Evolutionary conservation across 2,797 vertebrate genomes (phyloP).

Genomic region (Lithobates pipiens): DNA sequence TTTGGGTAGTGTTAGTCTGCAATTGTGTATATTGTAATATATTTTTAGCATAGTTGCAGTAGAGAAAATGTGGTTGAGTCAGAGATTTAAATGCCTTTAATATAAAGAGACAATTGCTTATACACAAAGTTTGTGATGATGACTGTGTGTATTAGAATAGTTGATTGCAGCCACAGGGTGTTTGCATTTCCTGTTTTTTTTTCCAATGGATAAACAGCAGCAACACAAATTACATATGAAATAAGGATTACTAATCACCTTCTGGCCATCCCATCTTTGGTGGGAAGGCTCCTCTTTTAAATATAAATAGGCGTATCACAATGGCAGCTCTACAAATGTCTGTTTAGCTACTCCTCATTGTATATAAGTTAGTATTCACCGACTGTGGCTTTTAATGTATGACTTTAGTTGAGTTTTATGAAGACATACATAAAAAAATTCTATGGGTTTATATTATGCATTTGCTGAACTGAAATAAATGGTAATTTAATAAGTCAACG

Average conservation of each 20-base stretch:
- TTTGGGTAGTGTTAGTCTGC: no score
- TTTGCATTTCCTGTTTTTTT: not conserved
- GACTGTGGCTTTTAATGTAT: not conserved
- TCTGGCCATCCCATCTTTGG: not conserved
- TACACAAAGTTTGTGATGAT: not conserved
- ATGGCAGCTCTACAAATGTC: not conserved
- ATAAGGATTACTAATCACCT: not conserved
- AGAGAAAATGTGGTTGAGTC: no score
- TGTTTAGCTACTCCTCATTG: not conserved
- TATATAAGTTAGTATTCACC: not conserved
- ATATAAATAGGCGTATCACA: not conserved
- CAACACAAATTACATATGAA: not conserved
- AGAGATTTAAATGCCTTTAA: no score
- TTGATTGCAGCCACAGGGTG: not conserved
- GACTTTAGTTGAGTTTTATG: no score
- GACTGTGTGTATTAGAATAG: not conserved
- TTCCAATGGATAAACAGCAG: not conserved
- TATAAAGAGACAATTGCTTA: not conserved
- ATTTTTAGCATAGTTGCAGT: no score
- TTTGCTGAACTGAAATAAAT: not conserved
- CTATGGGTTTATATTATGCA: no score
- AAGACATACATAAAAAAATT: not conserved
- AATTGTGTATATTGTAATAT: no score
- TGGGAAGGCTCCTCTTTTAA: not conserved
- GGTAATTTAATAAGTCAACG: not conserved